Evolutionary conservation across 2,888 invertebrate genomes (phyloP).

Genomic region (Psylliodes chrysocephalus): DNA sequence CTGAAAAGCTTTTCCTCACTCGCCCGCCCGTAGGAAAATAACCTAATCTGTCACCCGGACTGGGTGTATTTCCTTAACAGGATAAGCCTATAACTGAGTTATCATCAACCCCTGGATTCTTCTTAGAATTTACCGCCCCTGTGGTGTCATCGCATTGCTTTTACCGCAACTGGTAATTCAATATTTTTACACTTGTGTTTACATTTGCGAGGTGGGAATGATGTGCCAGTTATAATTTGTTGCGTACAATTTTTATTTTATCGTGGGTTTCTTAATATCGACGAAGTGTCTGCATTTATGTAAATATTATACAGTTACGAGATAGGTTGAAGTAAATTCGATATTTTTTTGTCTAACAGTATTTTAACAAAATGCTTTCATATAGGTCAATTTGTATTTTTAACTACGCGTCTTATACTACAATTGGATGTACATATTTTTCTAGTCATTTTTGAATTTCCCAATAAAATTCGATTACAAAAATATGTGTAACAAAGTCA

Average conservation of each 20-base stretch:
- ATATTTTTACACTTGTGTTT: conserved; percentile 22
- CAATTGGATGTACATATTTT: too few relatives aligned
- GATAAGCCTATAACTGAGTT: conserved; percentile 35
- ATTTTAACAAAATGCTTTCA: too few relatives aligned
- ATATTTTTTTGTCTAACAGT: too few relatives aligned
- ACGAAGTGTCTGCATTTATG: too few relatives aligned
- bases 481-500: too few relatives aligned
- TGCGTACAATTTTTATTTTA: neutral
- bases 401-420: too few relatives aligned
- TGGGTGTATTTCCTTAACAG: conserved; percentile 25
- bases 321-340: too few relatives aligned
- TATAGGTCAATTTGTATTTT: too few relatives aligned
- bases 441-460: too few relatives aligned
- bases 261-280: too few relatives aligned
- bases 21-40: conserved; percentile 22
- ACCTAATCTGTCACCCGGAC: conserved; percentile 35
- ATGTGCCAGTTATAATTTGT: neutral
- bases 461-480: too few relatives aligned
- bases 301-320: too few relatives aligned
- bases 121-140: conserved; percentile 20
- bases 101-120: conserved; percentile 29
- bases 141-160: conserved; percentile 27
- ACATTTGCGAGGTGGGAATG: neutral
- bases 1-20: conserved; percentile 17
- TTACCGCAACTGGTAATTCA: conserved; percentile 35